Evolutionary conservation across 2,797 vertebrate species (phyloP), one percentile per base, ranked within the genome.

Genomic region (Esox masquinongy): DNA sequence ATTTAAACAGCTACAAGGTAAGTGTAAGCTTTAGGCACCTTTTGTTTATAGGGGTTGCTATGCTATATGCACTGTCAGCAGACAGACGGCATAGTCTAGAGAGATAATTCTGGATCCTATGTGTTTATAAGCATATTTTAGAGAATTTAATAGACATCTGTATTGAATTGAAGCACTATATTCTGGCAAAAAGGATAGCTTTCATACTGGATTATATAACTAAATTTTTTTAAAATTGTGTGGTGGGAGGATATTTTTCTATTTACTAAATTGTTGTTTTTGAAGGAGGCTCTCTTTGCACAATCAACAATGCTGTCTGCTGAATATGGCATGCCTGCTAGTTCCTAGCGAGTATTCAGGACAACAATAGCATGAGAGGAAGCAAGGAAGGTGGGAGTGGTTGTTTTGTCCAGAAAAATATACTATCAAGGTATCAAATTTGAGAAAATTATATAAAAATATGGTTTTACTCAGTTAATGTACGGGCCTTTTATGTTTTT

Each of bases 1-100:
- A 66, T 97, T 99, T 93, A 98, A 98, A 80, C 97, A 98, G 90
- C 92, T 99, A 63, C 96, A 99, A 97, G 97, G 97, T 99, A 94
- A 95, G 94, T 34, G 47, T n/a, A 80, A 49, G 74, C 70, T 51
- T n/a, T 7, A 66, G 47, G 22, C 59, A 49, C 3, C 67, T 68
- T 36, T 73, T 56, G 47, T 72, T 86, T 80, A 80, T 75, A 75
- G 64, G 6, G 16, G 74, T 74, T 80, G 78, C 77, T 67, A 73
- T 53, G 66, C n/a, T 61, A 70, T 56, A 56, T 68, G 39, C 66
- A 34, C 66, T 68, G 66, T 68, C 66, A 68, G 68, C 39, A 69
- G 34, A 69, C 34, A 69, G 68, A 36, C 67, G 50, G 17, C 19
- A 17, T 19, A 34, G 68, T 69, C 64, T 15, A 39, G 4, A 61